A percentile compares a stretch with the other conserved stretches of the same genome.
Evolutionary conservation across 2,888 invertebrate species (phyloP).

Genomic region (Seira musarum): DNA sequence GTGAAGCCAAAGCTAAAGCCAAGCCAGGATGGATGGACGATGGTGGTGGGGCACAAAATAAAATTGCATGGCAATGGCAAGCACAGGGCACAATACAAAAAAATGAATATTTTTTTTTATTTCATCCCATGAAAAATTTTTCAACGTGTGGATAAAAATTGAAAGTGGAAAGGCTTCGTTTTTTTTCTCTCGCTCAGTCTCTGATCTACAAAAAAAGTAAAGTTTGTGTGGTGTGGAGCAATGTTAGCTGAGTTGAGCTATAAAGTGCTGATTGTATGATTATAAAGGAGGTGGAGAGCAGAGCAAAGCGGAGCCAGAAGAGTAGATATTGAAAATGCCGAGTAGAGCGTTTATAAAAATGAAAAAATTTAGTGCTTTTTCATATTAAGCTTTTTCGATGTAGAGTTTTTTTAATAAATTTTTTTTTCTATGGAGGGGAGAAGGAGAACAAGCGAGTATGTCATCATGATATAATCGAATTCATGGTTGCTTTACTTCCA

Average conservation of each 20-base stretch:
- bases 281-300: too few species aligned
- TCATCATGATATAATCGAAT: neutral
- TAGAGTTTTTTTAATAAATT: slow-evolving; percentile 14
- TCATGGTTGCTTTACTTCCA: too few species aligned
- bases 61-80: too few species aligned
- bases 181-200: neutral
- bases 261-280: too few species aligned
- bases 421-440: neutral
- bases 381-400: neutral
- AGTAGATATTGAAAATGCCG: neutral
- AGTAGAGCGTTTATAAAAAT: slow-evolving; percentile 13
- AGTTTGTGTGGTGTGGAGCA: too few species aligned
- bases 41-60: too few species aligned
- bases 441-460: neutral
- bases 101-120: neutral
- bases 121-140: neutral
- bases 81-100: slow-evolving; percentile 1
- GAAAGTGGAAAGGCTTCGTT: slow-evolving; percentile 16
- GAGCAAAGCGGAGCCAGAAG: too few species aligned
- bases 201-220: too few species aligned
- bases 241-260: too few species aligned
- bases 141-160: slow-evolving; percentile 19
- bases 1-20: too few species aligned
- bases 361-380: slow-evolving; percentile 9
- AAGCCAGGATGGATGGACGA: too few species aligned